Conservation (phyloP, 2,797 vertebrate species). For the Amblyraja radiata region DNA sequence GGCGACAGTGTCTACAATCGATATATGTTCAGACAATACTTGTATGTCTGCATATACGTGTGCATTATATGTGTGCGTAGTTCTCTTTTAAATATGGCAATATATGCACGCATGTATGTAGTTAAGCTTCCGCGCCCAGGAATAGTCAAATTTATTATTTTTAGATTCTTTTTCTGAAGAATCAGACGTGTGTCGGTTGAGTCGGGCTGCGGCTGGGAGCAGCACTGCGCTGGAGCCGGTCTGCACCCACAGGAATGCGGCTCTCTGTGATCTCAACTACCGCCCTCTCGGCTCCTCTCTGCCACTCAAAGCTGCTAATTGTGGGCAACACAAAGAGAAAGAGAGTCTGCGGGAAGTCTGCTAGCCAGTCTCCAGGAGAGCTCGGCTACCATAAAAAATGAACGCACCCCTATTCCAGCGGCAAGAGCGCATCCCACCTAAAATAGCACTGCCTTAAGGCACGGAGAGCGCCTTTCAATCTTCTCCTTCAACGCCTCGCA, state of each 20-base stretch:
- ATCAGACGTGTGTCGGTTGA: not conserved
- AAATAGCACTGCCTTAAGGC: slow-evolving; percentile 41
- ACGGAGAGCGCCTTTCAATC: slow-evolving; percentile 49
- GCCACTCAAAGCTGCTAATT: slow-evolving; percentile 70
- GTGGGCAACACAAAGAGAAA: slow-evolving; percentile 60
- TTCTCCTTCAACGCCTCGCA: slow-evolving; percentile 41
- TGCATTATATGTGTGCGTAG: too few species aligned
- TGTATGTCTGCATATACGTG: not conserved
- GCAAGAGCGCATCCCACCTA: not conserved
- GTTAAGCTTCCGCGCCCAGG: not conserved
- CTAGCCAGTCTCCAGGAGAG: slow-evolving; percentile 48
- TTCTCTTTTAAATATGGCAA: not conserved
- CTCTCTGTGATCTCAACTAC: slow-evolving; percentile 73
- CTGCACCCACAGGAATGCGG: slow-evolving; percentile 91
- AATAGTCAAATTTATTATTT: not conserved
- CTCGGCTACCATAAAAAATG: slow-evolving; percentile 27
- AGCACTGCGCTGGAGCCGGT: slow-evolving; percentile 81
- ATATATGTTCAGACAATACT: not conserved
- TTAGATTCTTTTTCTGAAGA: not conserved
- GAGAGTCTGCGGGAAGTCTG: slow-evolving; percentile 60
- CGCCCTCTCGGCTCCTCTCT: slow-evolving; percentile 67
- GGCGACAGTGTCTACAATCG: not conserved
- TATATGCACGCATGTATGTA: not conserved
- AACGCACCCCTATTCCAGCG: slow-evolving; percentile 38
- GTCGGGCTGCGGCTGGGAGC: slow-evolving; percentile 57